A percentile compares a stretch with the other conserved stretches of the same genome.
Evolutionary conservation across 2,888 invertebrate species (phyloP).

Genomic region (Rugalucina vietnamica): DNA sequence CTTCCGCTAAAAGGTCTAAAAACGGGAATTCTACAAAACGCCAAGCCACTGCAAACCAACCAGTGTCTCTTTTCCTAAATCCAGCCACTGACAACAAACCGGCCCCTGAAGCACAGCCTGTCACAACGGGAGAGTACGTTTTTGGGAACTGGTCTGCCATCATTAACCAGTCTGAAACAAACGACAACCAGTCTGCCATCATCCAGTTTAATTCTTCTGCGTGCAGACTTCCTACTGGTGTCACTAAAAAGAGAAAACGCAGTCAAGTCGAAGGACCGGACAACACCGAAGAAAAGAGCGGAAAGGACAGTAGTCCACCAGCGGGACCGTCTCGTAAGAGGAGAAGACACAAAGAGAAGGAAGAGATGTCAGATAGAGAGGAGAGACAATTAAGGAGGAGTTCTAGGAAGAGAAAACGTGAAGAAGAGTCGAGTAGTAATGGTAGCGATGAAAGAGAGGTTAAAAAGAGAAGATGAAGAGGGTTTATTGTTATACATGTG

Average conservation of each 20-base stretch:
- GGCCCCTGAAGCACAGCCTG: too few species aligned
- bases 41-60: not conserved
- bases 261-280: not conserved
- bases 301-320: not conserved
- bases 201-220: not conserved
- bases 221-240: too few species aligned
- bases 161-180: not conserved
- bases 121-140: not conserved
- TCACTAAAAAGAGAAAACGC: not conserved
- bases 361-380: not conserved
- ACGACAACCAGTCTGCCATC: not conserved
- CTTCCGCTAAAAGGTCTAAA: not conserved
- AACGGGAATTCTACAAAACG: not conserved
- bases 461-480: too few species aligned
- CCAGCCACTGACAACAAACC: too few species aligned
- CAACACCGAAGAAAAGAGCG: not conserved
- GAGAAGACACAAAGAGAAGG: not conserved
- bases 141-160: not conserved
- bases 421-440: not conserved
- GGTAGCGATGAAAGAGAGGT: too few species aligned
- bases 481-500: too few species aligned
- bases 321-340: not conserved
- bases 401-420: not conserved
- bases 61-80: not conserved
- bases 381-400: not conserved